These are phyloP conservation scores for Rhingia rostrata DNA, from an alignment of 2,888 invertebrate species.

Conservation along the genomic window DNA sequence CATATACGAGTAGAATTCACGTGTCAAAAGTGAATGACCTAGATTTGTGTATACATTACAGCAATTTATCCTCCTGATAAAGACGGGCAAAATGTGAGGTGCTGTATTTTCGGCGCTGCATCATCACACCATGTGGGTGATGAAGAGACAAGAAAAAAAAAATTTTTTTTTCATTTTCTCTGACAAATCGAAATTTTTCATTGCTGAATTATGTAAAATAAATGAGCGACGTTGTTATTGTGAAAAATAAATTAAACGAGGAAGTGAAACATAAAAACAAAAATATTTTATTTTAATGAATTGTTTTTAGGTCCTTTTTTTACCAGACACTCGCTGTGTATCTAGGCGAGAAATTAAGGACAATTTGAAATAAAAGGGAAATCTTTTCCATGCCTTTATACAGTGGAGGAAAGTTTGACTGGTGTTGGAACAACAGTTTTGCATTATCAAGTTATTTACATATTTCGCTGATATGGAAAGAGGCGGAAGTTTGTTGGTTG, in stretches of 20 bases:
- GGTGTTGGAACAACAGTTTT: not conserved
- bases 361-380: constrained; percentile 1
- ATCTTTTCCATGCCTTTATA: constrained; percentile 1
- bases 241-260: constrained; percentile 14
- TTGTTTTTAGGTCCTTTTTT: not conserved
- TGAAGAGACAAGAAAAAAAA: too few relatives aligned
- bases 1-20: constrained; percentile 22
- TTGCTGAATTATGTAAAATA: constrained; percentile 42
- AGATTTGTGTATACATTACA: constrained; percentile 23
- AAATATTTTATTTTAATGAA: not conserved
- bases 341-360: constrained; percentile 2
- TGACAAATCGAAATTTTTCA: constrained; percentile 47
- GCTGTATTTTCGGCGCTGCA: constrained; percentile 20
- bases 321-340: not conserved
- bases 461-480: not conserved
- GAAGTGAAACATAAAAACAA: not conserved
- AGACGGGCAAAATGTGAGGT: constrained; percentile 11
- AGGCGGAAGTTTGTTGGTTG: not conserved
- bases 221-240: constrained; percentile 26
- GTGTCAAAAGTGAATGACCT: constrained; percentile 62
- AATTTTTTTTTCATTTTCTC: too few relatives aligned
- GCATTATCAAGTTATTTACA: constrained; percentile 8
- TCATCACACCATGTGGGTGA: too few relatives aligned
- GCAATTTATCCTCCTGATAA: constrained; percentile 33
- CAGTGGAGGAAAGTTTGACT: not conserved